Percentiles rank a stretch among this genome's conserved stretches.
Conservation (phyloP, 2,888 invertebrate species). For the Drosophila kanekoi region DNA sequence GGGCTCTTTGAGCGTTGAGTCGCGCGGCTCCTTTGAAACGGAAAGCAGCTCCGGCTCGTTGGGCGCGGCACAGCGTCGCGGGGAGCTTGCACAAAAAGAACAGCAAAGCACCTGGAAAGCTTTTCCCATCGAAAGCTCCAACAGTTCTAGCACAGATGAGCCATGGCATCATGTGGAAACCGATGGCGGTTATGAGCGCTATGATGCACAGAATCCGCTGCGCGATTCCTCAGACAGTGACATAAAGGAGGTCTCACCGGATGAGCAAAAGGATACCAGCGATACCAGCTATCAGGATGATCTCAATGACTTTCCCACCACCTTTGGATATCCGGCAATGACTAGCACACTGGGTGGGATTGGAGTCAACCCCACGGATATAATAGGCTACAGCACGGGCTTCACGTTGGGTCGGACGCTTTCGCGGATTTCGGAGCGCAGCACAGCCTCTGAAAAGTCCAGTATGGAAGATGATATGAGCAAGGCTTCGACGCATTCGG, state of each 20-base stretch:
- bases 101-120: slow-evolving; percentile 93
- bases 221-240: slow-evolving; percentile 84
- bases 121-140: slow-evolving; percentile 93
- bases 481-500: slow-evolving; percentile 93
- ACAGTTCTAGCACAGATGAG: slow-evolving; percentile 94
- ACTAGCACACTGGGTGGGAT: slow-evolving; percentile 86
- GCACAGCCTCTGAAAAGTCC: slow-evolving; percentile 94
- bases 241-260: slow-evolving; percentile 86
- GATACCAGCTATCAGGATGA: slow-evolving; percentile 91
- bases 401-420: slow-evolving; percentile 91
- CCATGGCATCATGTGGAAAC: slow-evolving; percentile 92
- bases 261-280: slow-evolving; percentile 86
- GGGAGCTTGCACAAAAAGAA: slow-evolving; percentile 87
- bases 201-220: slow-evolving; percentile 84
- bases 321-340: slow-evolving; percentile 89
- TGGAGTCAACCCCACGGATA: slow-evolving; percentile 88
- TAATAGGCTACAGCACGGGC: slow-evolving; percentile 90
- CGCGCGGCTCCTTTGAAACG: slow-evolving; percentile 90
- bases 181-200: slow-evolving; percentile 88
- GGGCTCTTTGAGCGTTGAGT: slow-evolving; percentile 89
- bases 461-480: slow-evolving; percentile 94
- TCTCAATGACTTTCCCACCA: slow-evolving; percentile 90
- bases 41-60: slow-evolving; percentile 91
- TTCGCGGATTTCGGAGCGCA: slow-evolving; percentile 94
- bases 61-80: slow-evolving; percentile 89